These are phyloP conservation scores for Australoheros scitulus DNA, from an alignment of 2,113 vertebrate species.

Conservation along the genomic window DNA sequence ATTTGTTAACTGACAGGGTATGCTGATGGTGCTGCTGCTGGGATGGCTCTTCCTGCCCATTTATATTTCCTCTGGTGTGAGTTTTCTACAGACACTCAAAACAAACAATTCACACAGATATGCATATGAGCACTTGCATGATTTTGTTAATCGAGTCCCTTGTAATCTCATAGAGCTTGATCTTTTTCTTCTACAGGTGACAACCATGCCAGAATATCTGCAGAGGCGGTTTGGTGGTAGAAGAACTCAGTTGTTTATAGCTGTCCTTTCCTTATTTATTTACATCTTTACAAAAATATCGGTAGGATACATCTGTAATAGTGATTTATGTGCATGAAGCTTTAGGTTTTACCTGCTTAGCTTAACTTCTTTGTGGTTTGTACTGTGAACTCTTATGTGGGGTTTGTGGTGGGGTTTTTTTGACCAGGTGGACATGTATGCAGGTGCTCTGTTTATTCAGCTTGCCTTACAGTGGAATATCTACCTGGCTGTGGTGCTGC, in stretches of 20 bases:
- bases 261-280: conserved; percentile 92
- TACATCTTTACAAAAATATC: conserved; percentile 99
- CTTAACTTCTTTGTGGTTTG: not conserved
- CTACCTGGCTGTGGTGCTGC: conserved; percentile 85
- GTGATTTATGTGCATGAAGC: not conserved
- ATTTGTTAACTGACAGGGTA: conserved; percentile 79
- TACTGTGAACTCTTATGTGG: not conserved
- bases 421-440: conserved; percentile 94
- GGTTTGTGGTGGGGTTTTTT: not conserved
- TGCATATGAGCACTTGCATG: not conserved
- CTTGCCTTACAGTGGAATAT: conserved; percentile 92
- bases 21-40: conserved; percentile 89
- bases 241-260: conserved; percentile 89
- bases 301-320: conserved; percentile 72
- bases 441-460: conserved; percentile 95
- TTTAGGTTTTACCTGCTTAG: not conserved
- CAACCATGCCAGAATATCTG: conserved; percentile 96
- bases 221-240: conserved; percentile 88
- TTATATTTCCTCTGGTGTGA: conserved; percentile 92
- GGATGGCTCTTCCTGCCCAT: conserved; percentile 97
- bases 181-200: conserved; percentile 81
- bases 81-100: not conserved
- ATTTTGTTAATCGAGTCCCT: not conserved
- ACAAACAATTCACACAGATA: not conserved
- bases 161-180: not conserved